Evolutionary conservation across 2,888 invertebrate genomes (phyloP).

Genomic region (Agriotes lineatus): DNA sequence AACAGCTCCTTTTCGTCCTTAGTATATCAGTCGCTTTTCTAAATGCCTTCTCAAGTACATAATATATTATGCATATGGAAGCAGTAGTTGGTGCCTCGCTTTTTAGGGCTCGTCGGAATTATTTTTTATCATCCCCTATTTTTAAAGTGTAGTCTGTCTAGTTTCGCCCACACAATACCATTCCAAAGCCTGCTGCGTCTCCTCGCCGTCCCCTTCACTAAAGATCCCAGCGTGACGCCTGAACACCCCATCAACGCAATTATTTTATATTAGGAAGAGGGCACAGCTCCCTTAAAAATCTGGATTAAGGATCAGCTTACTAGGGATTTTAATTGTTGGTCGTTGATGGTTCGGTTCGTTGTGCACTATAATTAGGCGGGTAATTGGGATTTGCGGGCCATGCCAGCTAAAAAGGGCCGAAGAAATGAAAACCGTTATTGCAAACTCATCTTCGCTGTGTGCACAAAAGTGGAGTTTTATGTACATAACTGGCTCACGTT

Average conservation of each 20-base stretch:
- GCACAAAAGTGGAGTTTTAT: slow-evolving; percentile 25
- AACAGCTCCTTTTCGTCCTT: slow-evolving; percentile 10
- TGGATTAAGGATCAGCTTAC: slow-evolving; percentile 23
- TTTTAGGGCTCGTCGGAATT: slow-evolving; percentile 23
- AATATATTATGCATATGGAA: slow-evolving; percentile 38
- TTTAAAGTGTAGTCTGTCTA: slow-evolving; percentile 33
- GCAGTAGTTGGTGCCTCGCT: slow-evolving; percentile 26
- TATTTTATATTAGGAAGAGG: slow-evolving; percentile 47
- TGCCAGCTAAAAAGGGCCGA: background rate
- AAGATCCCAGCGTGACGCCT: slow-evolving; percentile 47
- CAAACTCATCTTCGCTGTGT: slow-evolving; percentile 22
- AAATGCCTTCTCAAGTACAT: slow-evolving; percentile 34
- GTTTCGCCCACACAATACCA: slow-evolving; percentile 35
- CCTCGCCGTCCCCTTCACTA: slow-evolving; percentile 39
- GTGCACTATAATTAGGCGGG: slow-evolving; percentile 21
- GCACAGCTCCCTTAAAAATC: slow-evolving; percentile 25
- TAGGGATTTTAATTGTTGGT: slow-evolving; percentile 17
- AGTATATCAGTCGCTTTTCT: slow-evolving; percentile 25
- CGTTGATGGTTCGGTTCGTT: slow-evolving; percentile 12
- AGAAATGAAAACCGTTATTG: slow-evolving; percentile 16
- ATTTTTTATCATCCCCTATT: slow-evolving; percentile 38
- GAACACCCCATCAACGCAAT: slow-evolving; percentile 48
- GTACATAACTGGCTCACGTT: slow-evolving; percentile 18
- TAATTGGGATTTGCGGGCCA: slow-evolving; percentile 10
- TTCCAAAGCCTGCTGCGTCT: slow-evolving; percentile 25